These are phyloP conservation scores for Neodiprion virginianus DNA, from an alignment of 1,140 invertebrate species.

Conservation along the genomic window DNA sequence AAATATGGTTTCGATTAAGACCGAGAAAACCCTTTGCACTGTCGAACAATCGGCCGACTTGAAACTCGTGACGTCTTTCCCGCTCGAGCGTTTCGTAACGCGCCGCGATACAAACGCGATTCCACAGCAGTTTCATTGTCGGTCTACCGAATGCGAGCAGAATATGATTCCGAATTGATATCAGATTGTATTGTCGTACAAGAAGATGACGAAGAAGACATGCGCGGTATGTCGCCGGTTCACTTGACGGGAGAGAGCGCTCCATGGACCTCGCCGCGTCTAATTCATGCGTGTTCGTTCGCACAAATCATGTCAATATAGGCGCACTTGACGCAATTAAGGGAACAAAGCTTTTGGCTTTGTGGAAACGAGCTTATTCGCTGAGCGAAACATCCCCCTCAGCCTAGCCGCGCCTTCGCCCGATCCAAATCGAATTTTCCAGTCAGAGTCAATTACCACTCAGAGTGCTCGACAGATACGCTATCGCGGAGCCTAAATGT, in stretches of 20 bases:
- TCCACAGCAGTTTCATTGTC: too few relatives aligned
- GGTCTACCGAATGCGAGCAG: too few relatives aligned
- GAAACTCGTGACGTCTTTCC: too few relatives aligned
- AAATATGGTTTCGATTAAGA: too few relatives aligned
- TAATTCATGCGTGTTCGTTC: too few relatives aligned
- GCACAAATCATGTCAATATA: conserved; percentile 40
- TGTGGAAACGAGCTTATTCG: conserved; percentile 14
- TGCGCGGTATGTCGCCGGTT: not conserved
- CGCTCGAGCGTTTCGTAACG: too few relatives aligned
- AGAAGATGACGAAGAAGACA: not conserved
- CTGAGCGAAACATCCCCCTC: conserved; percentile 28
- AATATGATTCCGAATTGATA: too few relatives aligned
- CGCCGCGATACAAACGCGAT: too few relatives aligned
- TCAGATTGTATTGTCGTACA: not conserved
- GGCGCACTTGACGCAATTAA: conserved; percentile 44
- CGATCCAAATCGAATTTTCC: conserved; percentile 62
- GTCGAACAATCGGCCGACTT: too few relatives aligned
- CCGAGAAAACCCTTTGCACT: too few relatives aligned
- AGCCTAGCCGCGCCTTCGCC: conserved; percentile 25
- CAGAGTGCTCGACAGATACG: conserved; percentile 48
- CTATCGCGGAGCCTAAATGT: conserved; percentile 49
- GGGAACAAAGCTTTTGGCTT: conserved; percentile 55
- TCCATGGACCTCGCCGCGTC: too few relatives aligned
- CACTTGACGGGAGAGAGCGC: too few relatives aligned
- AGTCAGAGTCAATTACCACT: conserved; percentile 62